Evolutionary conservation across 2,113 vertebrate genomes (phyloP).

Genomic region (Microcebus griseorufus): DNA sequence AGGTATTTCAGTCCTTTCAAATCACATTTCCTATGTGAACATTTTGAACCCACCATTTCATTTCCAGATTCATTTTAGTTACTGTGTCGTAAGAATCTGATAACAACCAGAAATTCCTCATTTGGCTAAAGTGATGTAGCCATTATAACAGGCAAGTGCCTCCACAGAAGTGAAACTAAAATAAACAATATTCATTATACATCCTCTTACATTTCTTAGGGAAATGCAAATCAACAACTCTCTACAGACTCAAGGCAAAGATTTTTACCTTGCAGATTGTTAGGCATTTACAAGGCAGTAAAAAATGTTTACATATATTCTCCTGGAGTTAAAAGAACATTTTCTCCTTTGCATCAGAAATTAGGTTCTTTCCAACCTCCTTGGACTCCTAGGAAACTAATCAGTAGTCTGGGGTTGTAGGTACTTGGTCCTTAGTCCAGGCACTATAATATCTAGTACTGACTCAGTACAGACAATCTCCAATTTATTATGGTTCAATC

Average conservation of each 20-base stretch:
- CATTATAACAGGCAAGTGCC: not conserved
- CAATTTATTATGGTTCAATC: not conserved
- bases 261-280: not conserved
- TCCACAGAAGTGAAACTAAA: not conserved
- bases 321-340: not conserved
- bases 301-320: not conserved
- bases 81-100: not conserved
- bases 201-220: not conserved
- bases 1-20: slow-evolving; percentile 38
- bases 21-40: not conserved
- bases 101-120: not conserved
- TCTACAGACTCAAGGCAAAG: not conserved
- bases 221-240: too few relatives aligned
- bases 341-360: not conserved
- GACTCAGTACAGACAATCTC: not conserved
- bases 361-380: not conserved
- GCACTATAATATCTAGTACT: not conserved
- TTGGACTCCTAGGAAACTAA: not conserved
- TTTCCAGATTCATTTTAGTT: slow-evolving; percentile 16
- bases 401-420: not conserved
- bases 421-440: not conserved
- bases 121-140: not conserved
- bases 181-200: not conserved
- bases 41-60: not conserved
- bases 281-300: not conserved